These are phyloP conservation scores for Synergus gifuensis DNA, from an alignment of 2,888 invertebrate genomes.

Conservation along the genomic window DNA sequence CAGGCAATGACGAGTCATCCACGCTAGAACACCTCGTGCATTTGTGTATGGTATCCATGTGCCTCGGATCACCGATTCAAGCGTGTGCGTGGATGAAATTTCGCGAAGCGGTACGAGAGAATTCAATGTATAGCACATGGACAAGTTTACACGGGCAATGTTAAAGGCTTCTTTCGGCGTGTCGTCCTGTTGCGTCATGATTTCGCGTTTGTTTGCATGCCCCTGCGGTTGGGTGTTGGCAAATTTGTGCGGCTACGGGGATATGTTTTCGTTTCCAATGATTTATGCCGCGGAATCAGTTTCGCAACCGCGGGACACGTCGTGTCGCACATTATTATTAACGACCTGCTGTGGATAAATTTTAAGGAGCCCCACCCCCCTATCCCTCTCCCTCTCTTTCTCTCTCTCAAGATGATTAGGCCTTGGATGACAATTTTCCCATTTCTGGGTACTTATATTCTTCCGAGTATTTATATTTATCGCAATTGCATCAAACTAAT, in stretches of 20 bases:
- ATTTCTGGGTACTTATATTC: background rate
- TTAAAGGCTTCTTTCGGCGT: slow-evolving; percentile 60
- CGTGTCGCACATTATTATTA: slow-evolving; percentile 65
- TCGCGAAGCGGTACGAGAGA: slow-evolving; percentile 40
- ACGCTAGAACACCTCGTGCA: slow-evolving; percentile 75
- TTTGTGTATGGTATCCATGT: slow-evolving; percentile 53
- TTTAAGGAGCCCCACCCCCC: background rate
- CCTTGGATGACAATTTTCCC: background rate
- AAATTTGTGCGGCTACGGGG: slow-evolving; percentile 77
- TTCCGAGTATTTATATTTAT: background rate
- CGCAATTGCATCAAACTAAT: too few species aligned
- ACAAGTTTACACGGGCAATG: slow-evolving; percentile 59
- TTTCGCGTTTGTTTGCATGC: slow-evolving; percentile 77
- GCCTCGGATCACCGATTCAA: slow-evolving; percentile 54
- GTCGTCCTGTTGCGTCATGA: slow-evolving; percentile 72
- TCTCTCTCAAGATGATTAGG: background rate
- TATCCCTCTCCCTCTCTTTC: background rate
- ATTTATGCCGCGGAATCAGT: slow-evolving; percentile 75
- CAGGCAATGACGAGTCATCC: slow-evolving; percentile 78
- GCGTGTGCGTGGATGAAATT: slow-evolving; percentile 50
- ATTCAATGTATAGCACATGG: slow-evolving; percentile 52
- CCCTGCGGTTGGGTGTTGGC: slow-evolving; percentile 76
- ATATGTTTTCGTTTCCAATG: slow-evolving; percentile 78
- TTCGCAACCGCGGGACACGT: slow-evolving; percentile 63
- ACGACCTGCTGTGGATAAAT: slow-evolving; percentile 61